A percentile compares a stretch with the other conserved stretches of the same genome.
Evolutionary conservation across 2,888 invertebrate species (phyloP).

Genomic region (Epinotia ramella): DNA sequence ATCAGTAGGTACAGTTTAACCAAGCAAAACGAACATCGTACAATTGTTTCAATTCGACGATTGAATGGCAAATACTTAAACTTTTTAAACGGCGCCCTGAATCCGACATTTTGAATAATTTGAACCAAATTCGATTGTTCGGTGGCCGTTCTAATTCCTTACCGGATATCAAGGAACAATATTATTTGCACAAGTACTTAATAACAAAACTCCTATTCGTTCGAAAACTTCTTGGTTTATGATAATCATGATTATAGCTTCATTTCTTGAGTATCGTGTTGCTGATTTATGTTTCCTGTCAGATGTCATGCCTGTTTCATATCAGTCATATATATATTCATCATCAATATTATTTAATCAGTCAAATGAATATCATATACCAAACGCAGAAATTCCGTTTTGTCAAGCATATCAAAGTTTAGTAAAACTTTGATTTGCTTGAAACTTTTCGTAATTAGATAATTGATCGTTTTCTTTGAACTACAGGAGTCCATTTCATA

Average conservation of each 20-base stretch:
- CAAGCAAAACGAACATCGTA: neutral
- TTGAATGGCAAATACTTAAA: conserved; percentile 22
- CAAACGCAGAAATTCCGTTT: neutral
- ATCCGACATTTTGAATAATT: conserved; percentile 33
- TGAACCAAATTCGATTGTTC: conserved; percentile 31
- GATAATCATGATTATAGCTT: conserved; percentile 8
- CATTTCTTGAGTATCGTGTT: conserved; percentile 16
- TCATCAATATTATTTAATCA: conserved; percentile 11
- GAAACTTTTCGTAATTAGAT: no score
- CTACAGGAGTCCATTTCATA: no score
- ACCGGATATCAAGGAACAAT: conserved; percentile 20
- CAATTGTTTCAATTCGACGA: conserved; percentile 7
- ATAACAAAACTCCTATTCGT: conserved; percentile 12
- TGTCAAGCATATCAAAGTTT: neutral
- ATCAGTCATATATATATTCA: conserved; percentile 13
- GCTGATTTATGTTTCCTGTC: conserved; percentile 28
- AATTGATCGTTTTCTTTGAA: neutral
- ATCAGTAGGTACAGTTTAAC: neutral
- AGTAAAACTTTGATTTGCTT: neutral
- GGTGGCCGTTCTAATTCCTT: conserved; percentile 27
- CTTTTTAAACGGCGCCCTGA: conserved; percentile 29
- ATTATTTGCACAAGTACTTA: conserved; percentile 11
- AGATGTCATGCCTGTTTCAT: neutral
- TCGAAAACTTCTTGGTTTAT: neutral
- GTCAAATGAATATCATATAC: conserved; percentile 4